phyloP scores from a whole-genome alignment of 2,797 vertebrate genomes.

The Rhinoraja longicauda region DNA sequence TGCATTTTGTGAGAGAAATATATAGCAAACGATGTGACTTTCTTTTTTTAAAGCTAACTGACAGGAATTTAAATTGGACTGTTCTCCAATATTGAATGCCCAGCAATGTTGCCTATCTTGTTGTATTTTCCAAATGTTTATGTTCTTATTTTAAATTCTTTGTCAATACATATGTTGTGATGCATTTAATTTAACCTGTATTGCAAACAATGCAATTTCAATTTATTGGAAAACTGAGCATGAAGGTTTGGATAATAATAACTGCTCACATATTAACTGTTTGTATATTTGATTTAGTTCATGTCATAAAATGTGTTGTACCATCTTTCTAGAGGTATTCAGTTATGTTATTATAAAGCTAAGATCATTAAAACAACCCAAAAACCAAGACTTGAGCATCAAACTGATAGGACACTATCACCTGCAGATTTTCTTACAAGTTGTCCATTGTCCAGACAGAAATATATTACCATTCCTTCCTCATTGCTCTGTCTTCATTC shows the following conservation, averaged over 20 bases:
- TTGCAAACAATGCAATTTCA: not conserved
- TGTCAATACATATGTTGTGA: not conserved
- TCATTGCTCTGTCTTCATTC: too few species aligned
- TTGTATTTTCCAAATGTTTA: not conserved
- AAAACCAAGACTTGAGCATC: too few species aligned
- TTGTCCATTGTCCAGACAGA: too few species aligned
- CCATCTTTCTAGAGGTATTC: not conserved
- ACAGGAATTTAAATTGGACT: not conserved
- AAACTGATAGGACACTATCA: too few species aligned
- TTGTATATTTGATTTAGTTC: not conserved
- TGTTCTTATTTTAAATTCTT: not conserved
- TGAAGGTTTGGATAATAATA: not conserved
- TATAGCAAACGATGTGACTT: not conserved
- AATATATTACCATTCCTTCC: too few species aligned
- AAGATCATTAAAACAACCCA: not conserved
- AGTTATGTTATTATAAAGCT: not conserved
- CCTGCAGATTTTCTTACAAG: too few species aligned
- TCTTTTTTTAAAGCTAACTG: not conserved
- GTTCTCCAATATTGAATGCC: not conserved
- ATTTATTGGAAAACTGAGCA: not conserved
- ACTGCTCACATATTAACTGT: not conserved
- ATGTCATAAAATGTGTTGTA: not conserved
- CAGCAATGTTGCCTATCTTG: not conserved
- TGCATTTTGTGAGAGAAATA: not conserved
- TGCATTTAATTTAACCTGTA: not conserved